Percentiles rank a stretch among this genome's conserved stretches.
phyloP scores from a whole-genome alignment of 2,797 vertebrate genomes.

The Rhynchotus rufescens region DNA sequence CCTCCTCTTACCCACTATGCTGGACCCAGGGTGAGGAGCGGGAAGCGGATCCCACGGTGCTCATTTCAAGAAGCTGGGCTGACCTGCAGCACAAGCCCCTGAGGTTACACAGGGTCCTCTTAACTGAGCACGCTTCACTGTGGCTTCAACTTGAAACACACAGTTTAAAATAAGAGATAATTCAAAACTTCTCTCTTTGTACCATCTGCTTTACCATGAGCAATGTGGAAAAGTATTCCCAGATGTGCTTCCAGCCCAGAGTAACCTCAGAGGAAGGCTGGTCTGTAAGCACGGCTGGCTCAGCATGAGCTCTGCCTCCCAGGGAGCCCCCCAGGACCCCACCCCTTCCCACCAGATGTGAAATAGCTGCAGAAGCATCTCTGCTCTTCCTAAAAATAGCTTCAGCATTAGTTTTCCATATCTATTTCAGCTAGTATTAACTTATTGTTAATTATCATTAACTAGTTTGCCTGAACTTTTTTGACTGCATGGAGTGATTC shows the following conservation, averaged over 20 bases:
- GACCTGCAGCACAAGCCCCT: background rate
- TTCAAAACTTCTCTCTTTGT: background rate
- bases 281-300: accelerated
- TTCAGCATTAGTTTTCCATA: background rate
- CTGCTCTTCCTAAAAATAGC: background rate
- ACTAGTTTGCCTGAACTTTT: background rate
- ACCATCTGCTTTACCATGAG: accelerated
- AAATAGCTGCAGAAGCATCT: background rate
- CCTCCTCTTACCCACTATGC: background rate
- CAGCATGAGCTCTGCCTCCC: background rate
- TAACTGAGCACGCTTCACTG: background rate
- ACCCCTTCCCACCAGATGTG: background rate
- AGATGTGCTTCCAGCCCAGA: background rate
- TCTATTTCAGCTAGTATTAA: background rate
- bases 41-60: background rate
- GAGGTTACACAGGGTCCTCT: background rate
- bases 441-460: no score
- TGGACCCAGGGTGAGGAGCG: background rate
- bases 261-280: background rate
- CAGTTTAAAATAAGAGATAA: background rate
- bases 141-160: background rate
- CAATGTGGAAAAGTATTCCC: background rate
- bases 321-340: background rate
- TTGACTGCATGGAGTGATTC: background rate
- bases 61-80: background rate